Percentiles rank a stretch among this genome's conserved stretches.
phyloP scores from a whole-genome alignment of 2,888 invertebrate genomes.

The Fragum whitleyi region DNA sequence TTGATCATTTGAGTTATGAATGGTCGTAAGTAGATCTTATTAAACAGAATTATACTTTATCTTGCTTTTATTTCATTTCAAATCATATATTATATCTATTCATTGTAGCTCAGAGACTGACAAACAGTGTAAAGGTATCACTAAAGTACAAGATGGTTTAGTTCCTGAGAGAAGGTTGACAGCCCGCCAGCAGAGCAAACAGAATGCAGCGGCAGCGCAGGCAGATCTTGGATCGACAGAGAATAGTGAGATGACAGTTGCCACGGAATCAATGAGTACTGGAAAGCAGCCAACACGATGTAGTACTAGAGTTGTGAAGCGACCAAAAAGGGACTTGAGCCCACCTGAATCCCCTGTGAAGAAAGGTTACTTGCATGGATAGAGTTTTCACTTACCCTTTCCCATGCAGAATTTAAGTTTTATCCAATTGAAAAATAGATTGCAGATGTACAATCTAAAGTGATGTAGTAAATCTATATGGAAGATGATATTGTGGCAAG shows the following conservation, averaged over 20 bases:
- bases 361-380: constrained; percentile 59
- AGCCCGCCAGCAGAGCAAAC: constrained; percentile 57
- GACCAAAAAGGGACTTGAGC: constrained; percentile 72
- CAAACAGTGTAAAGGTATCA: neutral
- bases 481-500: no score
- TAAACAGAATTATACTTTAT: no score
- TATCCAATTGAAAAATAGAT: no score
- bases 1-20: no score
- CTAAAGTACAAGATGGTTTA: neutral
- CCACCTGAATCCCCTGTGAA: constrained; percentile 76
- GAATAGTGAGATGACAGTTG: constrained; percentile 16
- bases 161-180: constrained; percentile 46
- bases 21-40: no score
- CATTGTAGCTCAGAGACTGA: neutral
- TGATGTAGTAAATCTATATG: no score
- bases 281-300: constrained; percentile 67
- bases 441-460: no score
- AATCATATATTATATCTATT: no score
- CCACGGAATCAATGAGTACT: constrained; percentile 16
- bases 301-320: constrained; percentile 72
- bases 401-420: no score
- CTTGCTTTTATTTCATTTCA: no score
- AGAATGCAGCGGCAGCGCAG: constrained; percentile 44
- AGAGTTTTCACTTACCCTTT: no score
- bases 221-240: constrained; percentile 28